Base-by-base conservation (phyloP, 2,888 invertebrate genomes). In the Melieria crassipennis region DNA sequence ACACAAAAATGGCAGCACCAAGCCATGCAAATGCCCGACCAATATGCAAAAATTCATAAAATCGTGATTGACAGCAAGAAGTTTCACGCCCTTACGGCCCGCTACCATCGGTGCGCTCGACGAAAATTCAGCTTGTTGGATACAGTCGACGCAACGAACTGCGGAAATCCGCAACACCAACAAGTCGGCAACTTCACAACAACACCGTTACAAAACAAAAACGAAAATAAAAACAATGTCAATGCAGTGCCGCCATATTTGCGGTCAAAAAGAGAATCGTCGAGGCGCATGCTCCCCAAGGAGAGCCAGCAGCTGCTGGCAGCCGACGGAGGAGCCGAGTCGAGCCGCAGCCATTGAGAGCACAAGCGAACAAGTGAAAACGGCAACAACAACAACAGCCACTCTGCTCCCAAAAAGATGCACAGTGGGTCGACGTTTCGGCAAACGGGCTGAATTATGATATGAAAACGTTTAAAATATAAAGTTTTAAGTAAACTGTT, bases 101-200 rank as follows among this genome's bases (percentile, higher is more conserved):
- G 30, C 30, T 2, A 30, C 30, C 30, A 30, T 30, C 30, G 2
- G 30, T 30, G 30, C 30, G 30, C 30, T 30, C 30, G 30, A 30
- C 3, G 30, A 30, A 30, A 30, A 30, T 30, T 30, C 30, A 30
- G 30, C 30, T 30, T 2, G 30, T 30, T 30, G 30, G 30, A 30
- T 30, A 30, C 30, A 30, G 3, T 30, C 30, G 30, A 30, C 30
- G 30, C 3, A 30, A 30, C 30, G 30, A 30, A 3, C 30, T 69
- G 69, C 69, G 69, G 69, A 69, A 69, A 69, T 63, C 69, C 69
- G 62, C 56, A 63, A 69, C 62, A 56, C 61, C 62, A 63, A 69
- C 62, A 69, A 62, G 52, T 11, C 52, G 52, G 52, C 9, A 52
- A 52, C 52, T 52, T 13, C 52, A 52, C 43, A 68, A 13, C 13